These are phyloP conservation scores for Trachymyrmex cornetzi DNA, from an alignment of 1,140 invertebrate species.

Conservation along the genomic window DNA sequence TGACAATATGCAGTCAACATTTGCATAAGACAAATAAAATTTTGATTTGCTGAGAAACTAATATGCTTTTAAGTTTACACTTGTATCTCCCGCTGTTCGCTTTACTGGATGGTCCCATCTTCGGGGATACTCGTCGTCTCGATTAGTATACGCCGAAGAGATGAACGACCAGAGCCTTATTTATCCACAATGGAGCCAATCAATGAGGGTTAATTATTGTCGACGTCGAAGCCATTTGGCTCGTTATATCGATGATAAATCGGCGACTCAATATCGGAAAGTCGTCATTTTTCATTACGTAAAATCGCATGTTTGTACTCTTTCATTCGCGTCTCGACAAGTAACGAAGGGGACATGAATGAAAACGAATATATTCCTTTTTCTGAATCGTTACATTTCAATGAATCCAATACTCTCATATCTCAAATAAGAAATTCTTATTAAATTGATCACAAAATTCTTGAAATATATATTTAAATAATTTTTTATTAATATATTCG, in stretches of 20 bases:
- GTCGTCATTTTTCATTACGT: conserved; percentile 31
- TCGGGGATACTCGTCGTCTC: conserved; percentile 14
- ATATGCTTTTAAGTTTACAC: background rate
- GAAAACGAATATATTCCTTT: conserved; percentile 1
- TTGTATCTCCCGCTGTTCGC: conserved; percentile 30
- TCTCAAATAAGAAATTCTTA: background rate
- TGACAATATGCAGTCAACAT: conserved; percentile 3
- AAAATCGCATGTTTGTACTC: background rate
- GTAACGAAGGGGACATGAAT: background rate
- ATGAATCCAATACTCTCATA: background rate
- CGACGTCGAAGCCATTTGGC: conserved; percentile 48
- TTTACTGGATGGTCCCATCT: conserved; percentile 29
- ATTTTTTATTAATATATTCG: background rate
- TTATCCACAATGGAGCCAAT: conserved; percentile 72
- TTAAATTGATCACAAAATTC: background rate
- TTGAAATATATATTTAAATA: background rate
- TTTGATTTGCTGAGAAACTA: background rate
- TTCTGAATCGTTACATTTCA: background rate
- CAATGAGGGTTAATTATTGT: conserved; percentile 68
- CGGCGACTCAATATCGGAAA: conserved; percentile 2
- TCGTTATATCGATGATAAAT: conserved; percentile 71
- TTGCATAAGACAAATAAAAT: conserved; percentile 13
- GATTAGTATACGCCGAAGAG: conserved; percentile 36
- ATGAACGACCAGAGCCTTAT: conserved; percentile 44
- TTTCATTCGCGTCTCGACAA: conserved; percentile 2